These are phyloP conservation scores for Calliopum simillimum DNA, from an alignment of 2,888 invertebrate species.

Conservation along the genomic window DNA sequence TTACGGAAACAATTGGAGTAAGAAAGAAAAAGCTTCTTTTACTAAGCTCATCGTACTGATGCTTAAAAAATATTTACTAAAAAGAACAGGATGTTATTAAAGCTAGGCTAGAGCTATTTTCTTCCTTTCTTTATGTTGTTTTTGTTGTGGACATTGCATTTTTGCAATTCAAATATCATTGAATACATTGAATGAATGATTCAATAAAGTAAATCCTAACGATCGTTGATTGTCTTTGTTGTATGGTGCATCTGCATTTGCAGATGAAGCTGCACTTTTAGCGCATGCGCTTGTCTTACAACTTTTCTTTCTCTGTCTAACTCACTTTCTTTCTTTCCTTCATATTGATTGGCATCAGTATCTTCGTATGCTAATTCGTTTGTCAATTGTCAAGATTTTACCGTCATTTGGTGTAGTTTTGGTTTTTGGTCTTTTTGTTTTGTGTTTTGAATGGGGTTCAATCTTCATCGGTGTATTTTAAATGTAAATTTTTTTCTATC, in stretches of 20 bases:
- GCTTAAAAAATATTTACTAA: too few species aligned
- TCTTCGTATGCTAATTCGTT: constrained; percentile 17
- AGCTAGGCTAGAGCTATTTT: too few species aligned
- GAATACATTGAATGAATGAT: neutral
- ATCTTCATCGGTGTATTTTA: neutral
- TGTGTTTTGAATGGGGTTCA: too few species aligned
- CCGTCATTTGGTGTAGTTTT: too few species aligned
- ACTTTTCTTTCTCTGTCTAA: neutral
- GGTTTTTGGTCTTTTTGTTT: too few species aligned
- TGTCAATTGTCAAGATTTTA: constrained; percentile 12
- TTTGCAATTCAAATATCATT: constrained; percentile 25
- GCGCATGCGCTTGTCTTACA: too few species aligned
- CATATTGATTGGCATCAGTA: neutral
- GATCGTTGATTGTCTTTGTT: neutral
- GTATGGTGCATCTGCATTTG: neutral
- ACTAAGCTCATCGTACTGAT: too few species aligned
- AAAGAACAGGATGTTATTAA: too few species aligned
- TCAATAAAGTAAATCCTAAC: constrained; percentile 16
- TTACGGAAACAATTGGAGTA: too few species aligned
- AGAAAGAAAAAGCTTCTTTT: too few species aligned
- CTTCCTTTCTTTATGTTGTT: neutral
- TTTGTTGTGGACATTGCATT: neutral
- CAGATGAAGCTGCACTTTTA: neutral
- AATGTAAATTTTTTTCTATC: constrained; percentile 6
- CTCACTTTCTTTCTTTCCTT: neutral